These are phyloP conservation scores for Plecotus auritus DNA, from an alignment of 2,113 vertebrate genomes.

Conservation along the genomic window DNA sequence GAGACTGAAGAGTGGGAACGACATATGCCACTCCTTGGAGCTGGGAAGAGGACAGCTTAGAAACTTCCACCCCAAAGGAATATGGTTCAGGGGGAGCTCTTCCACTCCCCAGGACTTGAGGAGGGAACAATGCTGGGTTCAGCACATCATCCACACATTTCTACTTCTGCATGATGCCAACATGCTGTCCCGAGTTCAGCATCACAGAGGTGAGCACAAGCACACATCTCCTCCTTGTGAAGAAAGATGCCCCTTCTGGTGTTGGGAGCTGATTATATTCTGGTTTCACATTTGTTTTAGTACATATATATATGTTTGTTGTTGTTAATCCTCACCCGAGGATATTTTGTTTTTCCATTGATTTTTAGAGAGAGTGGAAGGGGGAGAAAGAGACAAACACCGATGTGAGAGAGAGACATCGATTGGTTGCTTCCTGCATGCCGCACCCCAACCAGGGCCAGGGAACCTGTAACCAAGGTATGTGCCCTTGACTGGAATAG, in stretches of 20 bases:
- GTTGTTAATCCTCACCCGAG: too few species aligned
- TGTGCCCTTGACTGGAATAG: too few species aligned
- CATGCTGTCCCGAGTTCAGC: neutral
- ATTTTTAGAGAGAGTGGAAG: too few species aligned
- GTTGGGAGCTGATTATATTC: neutral
- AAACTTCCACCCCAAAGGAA: neutral
- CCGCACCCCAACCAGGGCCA: too few species aligned
- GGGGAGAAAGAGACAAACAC: too few species aligned
- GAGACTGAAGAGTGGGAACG: neutral
- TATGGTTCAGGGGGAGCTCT: neutral
- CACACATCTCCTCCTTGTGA: neutral
- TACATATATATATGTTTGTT: neutral
- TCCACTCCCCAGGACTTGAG: neutral
- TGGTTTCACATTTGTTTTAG: neutral
- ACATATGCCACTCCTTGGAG: neutral
- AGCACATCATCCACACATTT: neutral
- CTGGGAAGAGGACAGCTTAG: neutral
- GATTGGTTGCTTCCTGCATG: too few species aligned
- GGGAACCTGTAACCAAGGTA: too few species aligned
- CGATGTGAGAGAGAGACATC: too few species aligned
- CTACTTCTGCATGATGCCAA: neutral
- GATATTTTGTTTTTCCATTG: too few species aligned
- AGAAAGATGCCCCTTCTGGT: neutral
- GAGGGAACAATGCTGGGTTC: neutral
- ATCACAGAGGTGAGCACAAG: neutral